phyloP scores from a whole-genome alignment of 2,797 vertebrate genomes.

The Furcifer pardalis region DNA sequence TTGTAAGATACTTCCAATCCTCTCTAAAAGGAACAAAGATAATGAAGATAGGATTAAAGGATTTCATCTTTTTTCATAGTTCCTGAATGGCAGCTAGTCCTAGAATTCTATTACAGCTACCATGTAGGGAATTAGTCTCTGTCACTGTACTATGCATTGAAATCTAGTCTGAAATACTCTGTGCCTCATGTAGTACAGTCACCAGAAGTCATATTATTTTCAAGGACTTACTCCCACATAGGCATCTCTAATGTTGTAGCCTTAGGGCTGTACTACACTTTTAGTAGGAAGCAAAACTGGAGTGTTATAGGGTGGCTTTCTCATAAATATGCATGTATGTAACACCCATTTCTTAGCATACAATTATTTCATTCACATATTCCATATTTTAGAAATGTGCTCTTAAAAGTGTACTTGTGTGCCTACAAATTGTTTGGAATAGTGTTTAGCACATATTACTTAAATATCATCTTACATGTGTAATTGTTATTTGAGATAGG shows the following conservation, averaged over 20 bases:
- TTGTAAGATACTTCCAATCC: not conserved
- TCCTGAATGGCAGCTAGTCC: not conserved
- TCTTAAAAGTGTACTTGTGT: not conserved
- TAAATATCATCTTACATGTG: no score
- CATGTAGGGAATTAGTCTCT: not conserved
- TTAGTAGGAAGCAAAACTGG: not conserved
- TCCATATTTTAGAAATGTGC: not conserved
- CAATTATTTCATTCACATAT: not conserved
- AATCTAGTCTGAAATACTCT: not conserved
- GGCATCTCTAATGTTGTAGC: not conserved
- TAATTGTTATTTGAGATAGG: not conserved
- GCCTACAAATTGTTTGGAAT: not conserved
- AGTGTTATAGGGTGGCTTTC: not conserved
- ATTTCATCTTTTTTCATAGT: not conserved
- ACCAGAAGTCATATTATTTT: not conserved
- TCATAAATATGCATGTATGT: not conserved
- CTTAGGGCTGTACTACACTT: not conserved
- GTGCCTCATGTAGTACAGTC: not conserved
- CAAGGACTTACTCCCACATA: not conserved
- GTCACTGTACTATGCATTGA: not conserved
- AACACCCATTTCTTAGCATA: not conserved
- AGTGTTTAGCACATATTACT: no score
- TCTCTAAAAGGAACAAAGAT: not conserved
- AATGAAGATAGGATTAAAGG: not conserved
- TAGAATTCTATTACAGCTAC: not conserved